Percentiles rank a stretch among this genome's conserved stretches.
Evolutionary conservation across 1,140 invertebrate species (phyloP).

Genomic region (Drosophila cardini): DNA sequence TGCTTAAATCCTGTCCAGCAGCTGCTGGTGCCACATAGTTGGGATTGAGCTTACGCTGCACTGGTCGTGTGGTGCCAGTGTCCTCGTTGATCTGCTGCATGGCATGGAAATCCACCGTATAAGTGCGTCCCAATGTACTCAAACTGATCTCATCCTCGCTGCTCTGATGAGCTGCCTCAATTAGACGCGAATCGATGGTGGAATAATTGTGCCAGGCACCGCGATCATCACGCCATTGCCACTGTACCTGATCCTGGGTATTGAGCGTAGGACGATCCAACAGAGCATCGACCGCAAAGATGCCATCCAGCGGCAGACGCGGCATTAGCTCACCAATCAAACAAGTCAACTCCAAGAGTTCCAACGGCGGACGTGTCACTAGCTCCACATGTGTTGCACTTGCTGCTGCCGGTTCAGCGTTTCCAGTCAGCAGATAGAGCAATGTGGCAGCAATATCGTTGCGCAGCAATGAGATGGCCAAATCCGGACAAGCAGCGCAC

Average conservation of each 20-base stretch:
- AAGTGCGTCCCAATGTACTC: constrained; percentile 95
- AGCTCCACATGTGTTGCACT: constrained; percentile 90
- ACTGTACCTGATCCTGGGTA: constrained; percentile 92
- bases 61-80: constrained; percentile 95
- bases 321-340: constrained; percentile 98
- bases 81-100: constrained; percentile 99
- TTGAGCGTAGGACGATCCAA: constrained; percentile 90
- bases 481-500: constrained; percentile 96
- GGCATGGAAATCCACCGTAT: constrained; percentile 97
- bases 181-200: constrained; percentile 88
- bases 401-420: constrained; percentile 86
- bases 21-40: constrained; percentile 71
- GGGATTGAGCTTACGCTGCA: constrained; percentile 89
- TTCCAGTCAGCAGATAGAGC: constrained; percentile 95
- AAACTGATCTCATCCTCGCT: constrained; percentile 98
- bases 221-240: constrained; percentile 99
- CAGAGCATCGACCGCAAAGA: constrained; percentile 96
- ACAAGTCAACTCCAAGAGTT: constrained; percentile 98
- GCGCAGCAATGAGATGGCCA: constrained; percentile 95
- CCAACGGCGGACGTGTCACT: constrained; percentile 95
- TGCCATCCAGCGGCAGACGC: constrained; percentile 95
- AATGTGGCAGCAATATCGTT: constrained; percentile 98
- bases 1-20: constrained; percentile 72
- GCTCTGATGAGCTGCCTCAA: constrained; percentile 95
- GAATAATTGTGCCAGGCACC: constrained; percentile 90